Evolutionary conservation across 2,113 vertebrate genomes (phyloP).

Genomic region (Gymnorhina tibicen): DNA sequence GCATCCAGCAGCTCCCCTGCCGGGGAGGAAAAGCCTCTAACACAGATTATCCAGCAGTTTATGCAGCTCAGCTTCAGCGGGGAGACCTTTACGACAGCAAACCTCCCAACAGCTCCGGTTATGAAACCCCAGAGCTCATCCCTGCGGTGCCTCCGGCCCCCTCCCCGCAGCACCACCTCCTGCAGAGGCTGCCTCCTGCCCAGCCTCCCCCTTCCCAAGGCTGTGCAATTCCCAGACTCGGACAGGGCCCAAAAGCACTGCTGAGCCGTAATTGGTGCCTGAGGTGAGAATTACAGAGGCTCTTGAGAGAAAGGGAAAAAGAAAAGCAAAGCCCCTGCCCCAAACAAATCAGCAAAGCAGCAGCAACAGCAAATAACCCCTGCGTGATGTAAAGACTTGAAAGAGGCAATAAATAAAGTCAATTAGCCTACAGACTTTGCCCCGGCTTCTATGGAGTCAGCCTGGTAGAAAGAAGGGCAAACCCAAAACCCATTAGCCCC

Average conservation of each 20-base stretch:
- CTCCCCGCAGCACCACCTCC: background rate
- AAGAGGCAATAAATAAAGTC: background rate
- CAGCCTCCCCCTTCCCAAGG: background rate
- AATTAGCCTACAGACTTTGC: background rate
- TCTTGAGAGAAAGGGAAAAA: background rate
- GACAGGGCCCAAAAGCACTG: background rate
- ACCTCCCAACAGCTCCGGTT: background rate
- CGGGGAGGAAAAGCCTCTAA: conserved; percentile 5
- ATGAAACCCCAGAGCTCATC: background rate
- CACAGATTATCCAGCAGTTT: conserved; percentile 4
- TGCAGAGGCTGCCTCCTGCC: background rate
- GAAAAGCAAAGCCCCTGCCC: background rate
- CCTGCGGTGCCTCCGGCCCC: fast-evolving
- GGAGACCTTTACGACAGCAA: background rate
- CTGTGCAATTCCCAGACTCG: background rate
- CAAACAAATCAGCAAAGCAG: conserved; percentile 19
- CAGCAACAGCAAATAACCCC: background rate
- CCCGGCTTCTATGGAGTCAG: background rate
- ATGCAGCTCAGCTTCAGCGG: background rate
- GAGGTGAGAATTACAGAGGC: conserved; percentile 44
- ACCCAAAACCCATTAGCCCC: background rate
- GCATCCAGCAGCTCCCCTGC: conserved; percentile 1
- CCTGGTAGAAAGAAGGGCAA: background rate
- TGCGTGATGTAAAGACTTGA: background rate
- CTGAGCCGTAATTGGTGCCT: background rate